Conservation (phyloP, 2,888 invertebrate species). For the Xanthia icteritia region DNA sequence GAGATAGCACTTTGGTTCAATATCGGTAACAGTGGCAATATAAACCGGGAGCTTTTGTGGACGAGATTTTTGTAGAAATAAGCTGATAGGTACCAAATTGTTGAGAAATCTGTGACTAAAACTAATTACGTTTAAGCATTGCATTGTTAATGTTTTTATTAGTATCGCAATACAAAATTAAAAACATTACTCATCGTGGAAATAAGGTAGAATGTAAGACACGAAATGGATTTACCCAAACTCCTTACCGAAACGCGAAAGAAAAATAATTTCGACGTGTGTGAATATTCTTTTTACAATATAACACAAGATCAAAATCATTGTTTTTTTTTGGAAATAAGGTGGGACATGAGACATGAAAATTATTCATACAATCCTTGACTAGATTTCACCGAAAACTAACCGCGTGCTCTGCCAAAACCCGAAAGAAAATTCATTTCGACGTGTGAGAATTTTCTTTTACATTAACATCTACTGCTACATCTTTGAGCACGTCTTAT, state of each 20-base stretch:
- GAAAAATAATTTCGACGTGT: slow-evolving; percentile 26
- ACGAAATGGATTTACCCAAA: background rate
- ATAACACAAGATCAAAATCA: background rate
- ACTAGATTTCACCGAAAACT: slow-evolving; percentile 13
- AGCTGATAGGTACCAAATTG: background rate
- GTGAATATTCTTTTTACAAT: background rate
- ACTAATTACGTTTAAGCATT: background rate
- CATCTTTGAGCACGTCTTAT: slow-evolving; percentile 30
- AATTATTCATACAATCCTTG: background rate
- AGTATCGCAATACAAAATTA: background rate
- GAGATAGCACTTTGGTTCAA: background rate
- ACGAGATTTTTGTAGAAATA: background rate
- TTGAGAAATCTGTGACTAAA: background rate
- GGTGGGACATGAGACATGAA: background rate
- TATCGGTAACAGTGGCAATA: slow-evolving; percentile 5
- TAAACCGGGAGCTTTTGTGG: background rate
- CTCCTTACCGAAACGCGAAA: background rate
- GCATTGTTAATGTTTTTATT: background rate
- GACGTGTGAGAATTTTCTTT: slow-evolving; percentile 25
- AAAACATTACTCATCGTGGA: background rate
- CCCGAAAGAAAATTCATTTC: slow-evolving; percentile 25
- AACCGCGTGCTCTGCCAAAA: background rate
- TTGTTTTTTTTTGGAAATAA: background rate
- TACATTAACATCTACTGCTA: slow-evolving; percentile 31
- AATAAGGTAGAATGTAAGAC: background rate